Evolutionary conservation across 2,113 vertebrate genomes (phyloP), one percentile per base, ranked within the genome.

Genomic region (Oryzias melastigma): DNA sequence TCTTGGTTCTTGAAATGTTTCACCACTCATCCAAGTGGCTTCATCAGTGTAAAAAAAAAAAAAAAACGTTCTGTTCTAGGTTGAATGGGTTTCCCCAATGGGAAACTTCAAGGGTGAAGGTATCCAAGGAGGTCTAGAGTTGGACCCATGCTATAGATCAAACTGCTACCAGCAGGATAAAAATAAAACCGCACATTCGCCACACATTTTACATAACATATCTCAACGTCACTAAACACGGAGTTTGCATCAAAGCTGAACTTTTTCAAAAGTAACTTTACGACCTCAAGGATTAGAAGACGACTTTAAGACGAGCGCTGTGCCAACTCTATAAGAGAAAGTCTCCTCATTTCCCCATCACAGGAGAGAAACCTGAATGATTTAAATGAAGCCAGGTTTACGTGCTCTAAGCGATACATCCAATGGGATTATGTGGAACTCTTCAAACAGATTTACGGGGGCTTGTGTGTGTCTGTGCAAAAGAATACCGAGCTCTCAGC

Each of bases 361-460:
- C 58, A 56, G 59, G 58, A 24, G 19, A 40, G 19, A 27, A 60
- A 73, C 58, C 55, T 56, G 50, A 60, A 73, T 62, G 48, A 69
- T 80, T 79, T 72, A 63, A 83, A 86, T 76, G 61, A 80, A 71
- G 53, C 63, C 63, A 67, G 78, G 80, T 76, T 35, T 78, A 68
- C 41, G 59, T 29, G 65, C 78, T 80, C 53, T 62, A 64, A 79
- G 70, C 54, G 35, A 70, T 44, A 71, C 50, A 67, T 73, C 71
- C 74, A 73, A 52, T 57, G 73, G 80, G 81, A 85, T 83, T 84
- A 77, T 50, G 70, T 51, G 48, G 54, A 55, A 64, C 64, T 63
- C 43, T 61, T 84, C 55, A 65, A 67, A 68, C 48, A 68, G 73
- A 71, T 81, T 76, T 73, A 71, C 71, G 62, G 20, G 3, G 71